Evolutionary conservation across 1,140 invertebrate species (phyloP).

Genomic region (Acromyrmex heyeri): DNA sequence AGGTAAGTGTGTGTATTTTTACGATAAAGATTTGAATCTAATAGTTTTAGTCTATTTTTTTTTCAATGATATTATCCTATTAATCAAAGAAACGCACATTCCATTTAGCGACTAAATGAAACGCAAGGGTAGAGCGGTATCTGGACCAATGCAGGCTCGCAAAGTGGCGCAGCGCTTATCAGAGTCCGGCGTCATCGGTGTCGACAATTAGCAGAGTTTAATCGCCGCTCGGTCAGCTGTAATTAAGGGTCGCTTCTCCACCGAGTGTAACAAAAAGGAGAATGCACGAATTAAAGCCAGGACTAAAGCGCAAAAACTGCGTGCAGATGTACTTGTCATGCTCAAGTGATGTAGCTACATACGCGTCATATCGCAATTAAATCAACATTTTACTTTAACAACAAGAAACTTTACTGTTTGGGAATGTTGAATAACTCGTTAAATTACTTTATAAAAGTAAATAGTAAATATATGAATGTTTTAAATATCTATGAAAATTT

Average conservation of each 20-base stretch:
- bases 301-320: constrained; percentile 17
- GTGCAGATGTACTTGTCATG: constrained; percentile 11
- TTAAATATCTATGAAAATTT: neutral
- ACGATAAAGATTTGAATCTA: neutral
- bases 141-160: constrained; percentile 22
- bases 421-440: neutral
- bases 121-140: neutral
- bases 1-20: too few relatives aligned
- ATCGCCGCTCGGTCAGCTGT: constrained; percentile 63
- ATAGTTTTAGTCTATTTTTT: neutral
- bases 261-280: constrained; percentile 46
- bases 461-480: neutral
- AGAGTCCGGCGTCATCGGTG: constrained; percentile 38
- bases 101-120: constrained; percentile 16
- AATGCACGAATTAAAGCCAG: constrained; percentile 35
- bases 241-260: constrained; percentile 61
- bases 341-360: neutral
- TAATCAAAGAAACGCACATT: constrained; percentile 2
- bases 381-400: neutral
- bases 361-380: neutral
- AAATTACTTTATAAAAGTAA: neutral
- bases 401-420: neutral
- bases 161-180: constrained; percentile 33
- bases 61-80: neutral
- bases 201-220: constrained; percentile 71